Conservation (phyloP, 2,888 invertebrate species). For the Troilus luridus region DNA sequence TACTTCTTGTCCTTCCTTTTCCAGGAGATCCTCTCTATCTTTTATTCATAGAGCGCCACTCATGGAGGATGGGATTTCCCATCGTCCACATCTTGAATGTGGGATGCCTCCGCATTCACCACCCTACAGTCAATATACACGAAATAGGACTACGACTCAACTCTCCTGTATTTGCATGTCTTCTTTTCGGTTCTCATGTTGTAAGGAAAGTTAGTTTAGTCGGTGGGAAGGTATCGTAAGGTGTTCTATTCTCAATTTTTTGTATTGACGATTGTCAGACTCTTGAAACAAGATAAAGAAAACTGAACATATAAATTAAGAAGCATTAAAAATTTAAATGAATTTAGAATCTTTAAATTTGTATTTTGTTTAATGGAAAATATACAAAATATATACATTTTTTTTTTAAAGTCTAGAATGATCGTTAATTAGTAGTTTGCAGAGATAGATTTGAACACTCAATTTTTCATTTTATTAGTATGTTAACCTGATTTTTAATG, state of each 20-base stretch:
- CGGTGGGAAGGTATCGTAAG: not conserved
- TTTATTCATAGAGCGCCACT: slow-evolving; percentile 41
- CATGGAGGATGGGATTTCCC: slow-evolving; percentile 8
- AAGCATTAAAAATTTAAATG: not conserved
- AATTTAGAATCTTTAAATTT: too few species aligned
- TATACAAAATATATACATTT: too few species aligned
- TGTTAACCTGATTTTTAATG: too few species aligned
- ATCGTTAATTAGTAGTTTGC: too few species aligned
- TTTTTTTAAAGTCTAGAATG: too few species aligned
- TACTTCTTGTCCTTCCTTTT: slow-evolving; percentile 10
- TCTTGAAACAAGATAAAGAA: not conserved
- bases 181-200: not conserved
- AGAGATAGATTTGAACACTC: too few species aligned
- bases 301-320: not conserved
- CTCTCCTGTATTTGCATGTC: slow-evolving; percentile 8
- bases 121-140: not conserved
- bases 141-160: slow-evolving; percentile 15
- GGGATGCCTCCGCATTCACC: not conserved
- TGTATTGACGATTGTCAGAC: not conserved
- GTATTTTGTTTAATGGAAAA: too few species aligned
- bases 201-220: not conserved
- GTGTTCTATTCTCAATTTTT: not conserved
- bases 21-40: not conserved
- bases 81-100: slow-evolving; percentile 40
- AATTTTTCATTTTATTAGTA: too few species aligned